Evolutionary conservation across 2,888 invertebrate species (phyloP).

Genomic region (Parnassius apollo): DNA sequence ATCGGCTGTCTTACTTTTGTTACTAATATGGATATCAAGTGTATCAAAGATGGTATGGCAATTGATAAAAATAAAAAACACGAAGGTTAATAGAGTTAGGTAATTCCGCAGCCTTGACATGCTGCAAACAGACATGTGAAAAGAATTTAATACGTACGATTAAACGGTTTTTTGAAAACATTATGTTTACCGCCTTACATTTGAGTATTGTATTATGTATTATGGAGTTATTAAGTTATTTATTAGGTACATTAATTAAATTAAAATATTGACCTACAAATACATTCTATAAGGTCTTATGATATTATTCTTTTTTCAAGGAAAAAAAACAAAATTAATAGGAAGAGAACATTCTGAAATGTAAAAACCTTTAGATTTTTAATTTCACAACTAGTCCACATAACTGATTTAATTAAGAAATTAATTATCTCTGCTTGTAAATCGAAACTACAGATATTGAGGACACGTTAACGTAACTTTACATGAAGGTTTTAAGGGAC

Average conservation of each 20-base stretch:
- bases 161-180: neutral
- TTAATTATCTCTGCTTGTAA: neutral
- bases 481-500: neutral
- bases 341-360: too few relatives aligned
- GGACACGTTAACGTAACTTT: neutral
- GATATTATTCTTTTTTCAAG: too few relatives aligned
- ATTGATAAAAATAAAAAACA: slow-evolving; percentile 26
- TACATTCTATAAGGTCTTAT: too few relatives aligned
- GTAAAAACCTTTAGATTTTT: too few relatives aligned
- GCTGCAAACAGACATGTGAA: slow-evolving; percentile 42
- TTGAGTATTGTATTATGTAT: neutral
- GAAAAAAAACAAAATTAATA: too few relatives aligned
- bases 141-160: neutral
- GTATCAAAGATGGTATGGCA: neutral
- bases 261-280: too few relatives aligned
- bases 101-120: slow-evolving; percentile 46
- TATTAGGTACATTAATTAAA: too few relatives aligned
- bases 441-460: neutral
- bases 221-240: too few relatives aligned
- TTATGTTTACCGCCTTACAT: neutral
- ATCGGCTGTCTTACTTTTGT: too few relatives aligned
- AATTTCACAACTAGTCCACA: too few relatives aligned
- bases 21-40: neutral
- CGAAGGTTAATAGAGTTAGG: slow-evolving; percentile 32
- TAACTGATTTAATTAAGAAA: too few relatives aligned